These are phyloP conservation scores for Emmelina monodactyla DNA, from an alignment of 2,888 invertebrate species.

Conservation along the genomic window DNA sequence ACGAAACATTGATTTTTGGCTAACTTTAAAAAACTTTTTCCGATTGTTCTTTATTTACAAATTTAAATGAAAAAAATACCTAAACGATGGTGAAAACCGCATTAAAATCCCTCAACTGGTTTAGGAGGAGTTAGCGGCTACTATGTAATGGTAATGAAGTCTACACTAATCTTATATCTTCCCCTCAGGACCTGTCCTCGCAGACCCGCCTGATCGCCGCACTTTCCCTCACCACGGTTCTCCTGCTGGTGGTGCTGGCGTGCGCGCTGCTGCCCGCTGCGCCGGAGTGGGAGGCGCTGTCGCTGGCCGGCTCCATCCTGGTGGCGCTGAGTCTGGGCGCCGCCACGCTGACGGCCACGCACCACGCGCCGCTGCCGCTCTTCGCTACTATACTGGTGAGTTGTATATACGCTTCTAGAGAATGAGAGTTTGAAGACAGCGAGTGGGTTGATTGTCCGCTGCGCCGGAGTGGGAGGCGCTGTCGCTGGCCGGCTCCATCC, in stretches of 20 bases:
- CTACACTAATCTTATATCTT: too few relatives aligned
- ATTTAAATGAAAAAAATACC: too few relatives aligned
- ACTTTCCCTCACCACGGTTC: constrained; percentile 59
- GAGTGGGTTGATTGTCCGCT: too few relatives aligned
- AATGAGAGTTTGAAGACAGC: too few relatives aligned
- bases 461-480: constrained; percentile 69
- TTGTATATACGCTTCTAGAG: too few relatives aligned
- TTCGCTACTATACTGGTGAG: constrained; percentile 78
- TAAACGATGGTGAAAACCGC: too few relatives aligned
- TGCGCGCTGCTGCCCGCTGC: constrained; percentile 66
- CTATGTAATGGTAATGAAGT: too few relatives aligned
- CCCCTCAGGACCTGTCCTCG: constrained; percentile 62
- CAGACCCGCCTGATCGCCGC: constrained; percentile 50
- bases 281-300: constrained; percentile 68
- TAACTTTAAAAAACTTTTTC: too few relatives aligned
- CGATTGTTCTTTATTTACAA: too few relatives aligned
- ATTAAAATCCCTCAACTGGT: too few relatives aligned
- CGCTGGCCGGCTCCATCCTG: constrained; percentile 67
- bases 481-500: constrained; percentile 67
- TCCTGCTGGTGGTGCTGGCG: constrained; percentile 56
- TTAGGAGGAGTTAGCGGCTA: too few relatives aligned
- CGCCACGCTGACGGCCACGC: constrained; percentile 69
- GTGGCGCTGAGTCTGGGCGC: constrained; percentile 67
- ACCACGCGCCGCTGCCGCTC: constrained; percentile 72
- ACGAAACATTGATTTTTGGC: too few relatives aligned